Conservation (phyloP, 2,113 vertebrate genomes). For the Catharus minimus region DNA sequence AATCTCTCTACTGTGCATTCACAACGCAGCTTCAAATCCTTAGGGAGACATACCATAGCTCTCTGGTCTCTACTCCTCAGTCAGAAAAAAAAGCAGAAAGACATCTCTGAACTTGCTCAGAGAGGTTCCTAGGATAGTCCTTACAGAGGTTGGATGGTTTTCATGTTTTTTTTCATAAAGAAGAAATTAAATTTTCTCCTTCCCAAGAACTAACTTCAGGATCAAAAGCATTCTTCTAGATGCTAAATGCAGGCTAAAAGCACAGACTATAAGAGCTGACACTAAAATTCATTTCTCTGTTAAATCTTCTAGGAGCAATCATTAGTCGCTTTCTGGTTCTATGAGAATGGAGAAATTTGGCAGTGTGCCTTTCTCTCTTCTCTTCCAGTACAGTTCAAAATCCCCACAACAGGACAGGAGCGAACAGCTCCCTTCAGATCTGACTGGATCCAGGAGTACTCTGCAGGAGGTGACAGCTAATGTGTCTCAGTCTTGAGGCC, state of each 20-base stretch:
- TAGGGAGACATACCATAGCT: background rate
- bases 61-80: background rate
- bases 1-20: background rate
- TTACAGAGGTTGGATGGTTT: background rate
- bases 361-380: background rate
- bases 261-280: background rate
- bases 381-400: background rate
- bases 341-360: background rate
- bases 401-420: fast-evolving
- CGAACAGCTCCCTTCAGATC: background rate
- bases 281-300: background rate
- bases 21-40: background rate
- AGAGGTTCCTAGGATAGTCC: background rate
- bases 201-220: background rate
- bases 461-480: background rate
- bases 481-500: background rate
- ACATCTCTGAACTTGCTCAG: background rate
- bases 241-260: background rate
- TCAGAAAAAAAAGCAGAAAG: background rate
- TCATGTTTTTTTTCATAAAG: background rate
- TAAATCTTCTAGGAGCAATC: background rate
- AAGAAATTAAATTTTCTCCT: background rate
- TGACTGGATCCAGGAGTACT: background rate
- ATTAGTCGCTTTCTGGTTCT: fast-evolving
- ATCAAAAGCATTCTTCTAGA: background rate